These are phyloP conservation scores for Hippopotamyrus pictus DNA, from an alignment of 2,797 vertebrate genomes.

Conservation along the genomic window DNA sequence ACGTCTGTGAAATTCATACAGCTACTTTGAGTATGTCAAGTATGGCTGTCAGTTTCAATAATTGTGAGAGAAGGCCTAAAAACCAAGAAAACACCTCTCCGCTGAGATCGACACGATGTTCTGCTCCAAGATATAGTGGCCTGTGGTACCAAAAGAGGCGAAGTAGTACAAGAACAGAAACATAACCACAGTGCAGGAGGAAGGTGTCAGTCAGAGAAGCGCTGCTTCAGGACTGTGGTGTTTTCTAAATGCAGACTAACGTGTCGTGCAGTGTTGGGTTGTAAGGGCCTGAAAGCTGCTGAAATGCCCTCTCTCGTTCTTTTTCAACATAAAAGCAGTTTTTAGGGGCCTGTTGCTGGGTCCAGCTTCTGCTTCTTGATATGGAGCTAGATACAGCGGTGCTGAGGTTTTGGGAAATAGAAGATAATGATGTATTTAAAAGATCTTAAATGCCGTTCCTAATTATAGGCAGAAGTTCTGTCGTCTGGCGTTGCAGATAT, in stretches of 20 bases:
- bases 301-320: not conserved
- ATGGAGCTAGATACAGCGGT: not conserved
- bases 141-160: not conserved
- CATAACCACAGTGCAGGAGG: not conserved
- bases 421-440: not conserved
- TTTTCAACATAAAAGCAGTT: not conserved
- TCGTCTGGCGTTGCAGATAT: not conserved
- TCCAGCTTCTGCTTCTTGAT: not conserved
- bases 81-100: not conserved
- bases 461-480: not conserved
- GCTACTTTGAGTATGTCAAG: not conserved
- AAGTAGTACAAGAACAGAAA: not conserved
- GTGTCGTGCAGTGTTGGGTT: not conserved
- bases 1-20: not conserved
- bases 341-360: not conserved
- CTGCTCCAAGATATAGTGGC: not conserved
- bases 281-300: not conserved
- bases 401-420: not conserved
- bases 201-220: not conserved
- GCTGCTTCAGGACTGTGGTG: not conserved
- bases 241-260: not conserved
- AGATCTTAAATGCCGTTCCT: not conserved
- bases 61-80: not conserved
- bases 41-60: not conserved
- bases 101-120: not conserved